Conservation (phyloP, 2,888 invertebrate genomes). For the Andrena bicolor region DNA sequence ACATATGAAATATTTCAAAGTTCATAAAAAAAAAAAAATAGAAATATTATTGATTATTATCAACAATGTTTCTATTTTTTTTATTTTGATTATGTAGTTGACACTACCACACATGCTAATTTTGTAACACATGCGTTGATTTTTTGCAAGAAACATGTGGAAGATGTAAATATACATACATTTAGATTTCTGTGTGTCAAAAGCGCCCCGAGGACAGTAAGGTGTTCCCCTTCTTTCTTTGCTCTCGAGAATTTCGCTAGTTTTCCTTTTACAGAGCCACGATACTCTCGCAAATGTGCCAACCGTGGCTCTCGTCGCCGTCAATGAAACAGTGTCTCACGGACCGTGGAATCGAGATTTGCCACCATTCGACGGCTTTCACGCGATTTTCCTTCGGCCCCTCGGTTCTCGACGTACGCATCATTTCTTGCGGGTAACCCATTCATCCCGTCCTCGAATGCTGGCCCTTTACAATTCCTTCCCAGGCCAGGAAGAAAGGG, state of each 20-base stretch:
- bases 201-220: not conserved
- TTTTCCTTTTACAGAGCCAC: conserved; percentile 5
- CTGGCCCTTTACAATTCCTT: conserved; percentile 30
- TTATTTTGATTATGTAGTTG: no score
- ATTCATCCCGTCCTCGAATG: conserved; percentile 51
- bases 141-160: no score
- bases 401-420: conserved; percentile 25
- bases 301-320: not conserved
- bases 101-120: no score
- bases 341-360: conserved; percentile 50
- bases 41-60: no score
- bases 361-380: conserved; percentile 41
- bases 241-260: conserved; percentile 1
- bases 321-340: conserved; percentile 43
- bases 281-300: conserved; percentile 22
- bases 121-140: no score
- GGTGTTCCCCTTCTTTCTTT: conserved; percentile 3
- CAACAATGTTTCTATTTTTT: no score
- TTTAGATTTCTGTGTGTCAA: not conserved
- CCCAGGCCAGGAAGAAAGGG: conserved; percentile 54
- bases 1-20: no score
- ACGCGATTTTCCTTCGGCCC: conserved; percentile 36
- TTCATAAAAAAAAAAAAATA: no score
- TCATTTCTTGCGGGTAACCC: conserved; percentile 45
- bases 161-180: not conserved